phyloP scores from a whole-genome alignment of 2,113 vertebrate species.

The Anser brachyrhynchus region DNA sequence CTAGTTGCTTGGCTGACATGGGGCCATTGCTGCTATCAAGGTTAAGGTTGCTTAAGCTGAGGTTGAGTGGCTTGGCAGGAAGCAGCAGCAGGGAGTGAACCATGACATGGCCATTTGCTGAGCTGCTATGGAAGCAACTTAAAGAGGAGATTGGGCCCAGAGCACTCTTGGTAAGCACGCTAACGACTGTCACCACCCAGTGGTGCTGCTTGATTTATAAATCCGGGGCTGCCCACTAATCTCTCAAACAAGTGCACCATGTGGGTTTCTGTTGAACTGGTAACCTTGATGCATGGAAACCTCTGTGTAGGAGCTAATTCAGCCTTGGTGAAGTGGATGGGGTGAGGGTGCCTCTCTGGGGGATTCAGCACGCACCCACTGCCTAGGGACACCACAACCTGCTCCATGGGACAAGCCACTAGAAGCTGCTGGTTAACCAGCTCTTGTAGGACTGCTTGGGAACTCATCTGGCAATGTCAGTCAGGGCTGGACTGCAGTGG shows the following conservation, averaged over 20 bases:
- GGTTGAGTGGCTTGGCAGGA: background rate
- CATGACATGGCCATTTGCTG: background rate
- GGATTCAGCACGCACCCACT: background rate
- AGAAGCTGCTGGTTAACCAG: background rate
- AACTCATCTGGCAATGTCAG: background rate
- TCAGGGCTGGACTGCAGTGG: background rate
- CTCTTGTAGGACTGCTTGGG: background rate
- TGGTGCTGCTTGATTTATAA: background rate
- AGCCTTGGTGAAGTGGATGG: background rate
- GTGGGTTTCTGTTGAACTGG: background rate
- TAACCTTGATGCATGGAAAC: background rate
- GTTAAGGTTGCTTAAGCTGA: background rate
- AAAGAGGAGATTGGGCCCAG: background rate
- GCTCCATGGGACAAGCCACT: background rate
- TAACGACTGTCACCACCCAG: background rate
- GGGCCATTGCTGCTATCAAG: fast-evolving
- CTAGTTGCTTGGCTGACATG: background rate
- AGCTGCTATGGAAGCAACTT: background rate
- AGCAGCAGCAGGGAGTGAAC: background rate
- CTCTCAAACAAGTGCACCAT: fast-evolving
- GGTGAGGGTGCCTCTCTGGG: background rate
- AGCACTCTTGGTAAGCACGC: background rate
- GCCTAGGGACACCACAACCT: background rate
- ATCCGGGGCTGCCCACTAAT: fast-evolving
- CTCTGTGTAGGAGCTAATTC: background rate